A percentile compares a stretch with the other conserved stretches of the same genome.
Conservation (phyloP, 2,113 vertebrate species). For the Psettodes erumei region DNA sequence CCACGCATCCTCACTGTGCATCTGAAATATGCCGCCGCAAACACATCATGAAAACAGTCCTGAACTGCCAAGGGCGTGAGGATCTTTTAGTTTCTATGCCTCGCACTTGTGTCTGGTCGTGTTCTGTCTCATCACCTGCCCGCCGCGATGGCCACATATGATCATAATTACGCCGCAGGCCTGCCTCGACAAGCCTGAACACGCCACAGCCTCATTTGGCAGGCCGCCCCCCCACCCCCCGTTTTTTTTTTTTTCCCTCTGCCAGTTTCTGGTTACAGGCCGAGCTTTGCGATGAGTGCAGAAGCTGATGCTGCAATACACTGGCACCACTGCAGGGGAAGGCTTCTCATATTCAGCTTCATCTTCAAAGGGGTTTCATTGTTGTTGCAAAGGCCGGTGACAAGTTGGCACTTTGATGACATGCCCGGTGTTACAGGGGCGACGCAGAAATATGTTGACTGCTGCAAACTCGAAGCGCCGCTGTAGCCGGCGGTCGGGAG, state of each 20-base stretch:
- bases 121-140: constrained; percentile 62
- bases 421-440: background rate
- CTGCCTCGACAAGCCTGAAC: constrained; percentile 5
- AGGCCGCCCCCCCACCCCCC: no score
- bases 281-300: constrained; percentile 34
- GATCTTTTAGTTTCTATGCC: constrained; percentile 19
- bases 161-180: constrained; percentile 50
- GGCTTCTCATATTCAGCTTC: constrained; percentile 50
- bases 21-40: constrained; percentile 69
- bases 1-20: constrained; percentile 62
- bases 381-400: constrained; percentile 43
- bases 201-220: constrained; percentile 22
- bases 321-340: constrained; percentile 49
- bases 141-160: constrained; percentile 42
- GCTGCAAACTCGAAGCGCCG: constrained; percentile 31
- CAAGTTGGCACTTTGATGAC: constrained; percentile 44
- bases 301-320: constrained; percentile 52
- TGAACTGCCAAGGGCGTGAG: constrained; percentile 38
- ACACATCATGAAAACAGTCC: constrained; percentile 52
- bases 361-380: constrained; percentile 59
- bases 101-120: constrained; percentile 21
- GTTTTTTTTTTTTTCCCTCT: background rate
- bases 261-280: constrained; percentile 47
- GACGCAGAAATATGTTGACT: constrained; percentile 36
- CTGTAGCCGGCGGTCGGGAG: constrained; percentile 14